Evolutionary conservation across 2,797 vertebrate genomes (phyloP).

Genomic region (Uromys caudimaculatus): DNA sequence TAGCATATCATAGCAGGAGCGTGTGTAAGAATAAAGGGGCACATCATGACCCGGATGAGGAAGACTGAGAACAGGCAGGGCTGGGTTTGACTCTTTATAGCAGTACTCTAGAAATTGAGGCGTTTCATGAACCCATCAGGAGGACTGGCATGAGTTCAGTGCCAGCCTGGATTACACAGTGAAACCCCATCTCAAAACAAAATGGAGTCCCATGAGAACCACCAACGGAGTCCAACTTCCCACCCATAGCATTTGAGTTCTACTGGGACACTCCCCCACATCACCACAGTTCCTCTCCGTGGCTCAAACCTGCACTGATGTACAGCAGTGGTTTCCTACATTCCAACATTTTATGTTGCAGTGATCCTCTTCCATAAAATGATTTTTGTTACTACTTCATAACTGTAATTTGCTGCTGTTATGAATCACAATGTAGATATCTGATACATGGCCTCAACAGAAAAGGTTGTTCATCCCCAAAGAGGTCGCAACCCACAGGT

Average conservation of each 20-base stretch:
- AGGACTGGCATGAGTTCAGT: background rate
- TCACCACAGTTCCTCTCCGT: background rate
- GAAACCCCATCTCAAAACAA: background rate
- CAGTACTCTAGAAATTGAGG: background rate
- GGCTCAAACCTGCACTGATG: too few relatives aligned
- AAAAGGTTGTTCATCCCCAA: background rate
- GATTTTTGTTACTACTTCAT: background rate
- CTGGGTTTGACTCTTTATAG: background rate
- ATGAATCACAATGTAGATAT: background rate
- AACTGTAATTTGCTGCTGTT: background rate
- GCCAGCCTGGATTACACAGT: background rate
- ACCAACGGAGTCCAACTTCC: background rate
- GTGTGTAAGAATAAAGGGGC: background rate
- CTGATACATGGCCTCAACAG: background rate
- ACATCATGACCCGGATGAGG: background rate
- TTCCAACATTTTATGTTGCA: too few relatives aligned
- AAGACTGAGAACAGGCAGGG: background rate
- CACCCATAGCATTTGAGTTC: background rate
- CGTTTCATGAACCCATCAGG: background rate
- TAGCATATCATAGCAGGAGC: background rate
- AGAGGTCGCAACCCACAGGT: background rate
- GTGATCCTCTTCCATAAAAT: background rate
- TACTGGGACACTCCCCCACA: background rate
- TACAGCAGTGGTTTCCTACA: background rate
- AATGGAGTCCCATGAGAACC: background rate